Evolutionary conservation across 2,113 vertebrate species (phyloP), one percentile per base, ranked within the genome.

Genomic region (Eonycteris spelaea): DNA sequence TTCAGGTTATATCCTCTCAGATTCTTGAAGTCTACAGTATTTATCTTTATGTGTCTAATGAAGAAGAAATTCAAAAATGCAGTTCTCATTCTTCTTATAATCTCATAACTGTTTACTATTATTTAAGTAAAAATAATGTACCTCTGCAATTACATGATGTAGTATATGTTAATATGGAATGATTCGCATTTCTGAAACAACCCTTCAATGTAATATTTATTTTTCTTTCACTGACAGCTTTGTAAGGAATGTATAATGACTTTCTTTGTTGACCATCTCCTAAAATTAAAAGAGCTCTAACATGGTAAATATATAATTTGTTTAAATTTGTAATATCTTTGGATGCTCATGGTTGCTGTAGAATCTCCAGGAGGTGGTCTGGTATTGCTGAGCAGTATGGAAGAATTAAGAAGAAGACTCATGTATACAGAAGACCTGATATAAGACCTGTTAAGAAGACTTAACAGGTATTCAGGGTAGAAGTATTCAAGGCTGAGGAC

Each of bases 71-170:
- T 68, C 19, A 61, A 10, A 84, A 77, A 71, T 70, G 48, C 30
- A 78, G 55, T 53, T 79, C 35, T 13, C 22, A 22, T 13, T 35
- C 28, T 45, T 53, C 21, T 73, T 74, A 90, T 65, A 82, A 79
- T 71, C 8, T 40, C 53, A 86, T 59, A 55, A 18, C 73, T 53
- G 18, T 74, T 65, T 43, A 22, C 38, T 80, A 59, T 71, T 75
- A 83, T 74, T 67, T 59, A 95, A 78, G n/a, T 61, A 40, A 67
- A 95, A 78, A 35, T 53, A 78, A 79, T 80, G 61, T 94, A 61
- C 26, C 53, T 73, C n/a, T 53, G n/a, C 43, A 70, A 40, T 75
- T 83, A 67, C 24, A 83, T 2, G 9, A 74, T 59, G 38, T 0
- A 53, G 43, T 9, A 70, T 59, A 61, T 85, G 19, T 79, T 85